Evolutionary conservation across 2,888 invertebrate species (phyloP), one percentile per base, ranked within the genome.

Genomic region (Sinodicranocentrus sp.): DNA sequence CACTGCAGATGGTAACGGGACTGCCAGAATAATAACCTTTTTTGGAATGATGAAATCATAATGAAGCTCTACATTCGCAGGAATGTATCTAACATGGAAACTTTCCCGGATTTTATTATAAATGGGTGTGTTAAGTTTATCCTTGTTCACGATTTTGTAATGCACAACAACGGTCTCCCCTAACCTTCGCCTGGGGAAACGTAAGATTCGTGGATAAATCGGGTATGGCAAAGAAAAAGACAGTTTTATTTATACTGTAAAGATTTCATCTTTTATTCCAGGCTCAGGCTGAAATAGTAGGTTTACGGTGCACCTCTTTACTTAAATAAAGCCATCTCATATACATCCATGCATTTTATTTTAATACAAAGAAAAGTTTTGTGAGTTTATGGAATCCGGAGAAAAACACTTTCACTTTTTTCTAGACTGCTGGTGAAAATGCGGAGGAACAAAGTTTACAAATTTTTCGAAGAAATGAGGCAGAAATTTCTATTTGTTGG

Each of bases 341-440:
- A 75, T 75, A 82, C 82, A 82, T 73, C 73, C 82, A n/a, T 82
- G 75, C 82, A 82, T 82, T 67, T 82, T 82, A 82, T 57, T 82
- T 82, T 73, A 73, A 73, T 72, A 48, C 72, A 52, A 26, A 13
- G 39, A 71, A 70, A 28, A 48, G 48, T 26, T 68, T 39, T 8
- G 13, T 48, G 39, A 48, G 15, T 2, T n/a, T 15, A 48, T 10
- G 52, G 54, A 52, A 33, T 73, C 39, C 26, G n/a, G 19, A 44
- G 75, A 52, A 33, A 17, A 54, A 65, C 1, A 28, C 21, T 72
- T 57, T 33, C 57, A 28, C 21, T 72, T 57, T 33, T 33, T 67
- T 19, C 28, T 25, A 61, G 26, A 52, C 39, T 48, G 48, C 48
- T 5, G 52, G 59, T 15, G 26, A 48, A 25, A 48, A 13, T 5